Base-by-base conservation (phyloP, 2,888 invertebrate genomes). In the Smittia sp. region DNA sequence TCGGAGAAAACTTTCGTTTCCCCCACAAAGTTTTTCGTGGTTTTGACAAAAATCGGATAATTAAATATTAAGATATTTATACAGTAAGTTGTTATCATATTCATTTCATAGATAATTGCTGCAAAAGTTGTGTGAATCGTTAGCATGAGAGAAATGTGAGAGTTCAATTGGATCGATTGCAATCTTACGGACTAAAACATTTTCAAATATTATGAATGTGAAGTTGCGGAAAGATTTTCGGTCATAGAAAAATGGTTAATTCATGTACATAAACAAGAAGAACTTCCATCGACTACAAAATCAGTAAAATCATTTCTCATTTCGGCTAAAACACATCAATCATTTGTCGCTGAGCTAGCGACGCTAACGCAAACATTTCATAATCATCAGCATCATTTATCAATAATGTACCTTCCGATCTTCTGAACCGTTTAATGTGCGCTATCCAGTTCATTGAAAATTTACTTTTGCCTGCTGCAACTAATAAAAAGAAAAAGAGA, bases 1-100 rank as follows among this genome's bases (percentile, higher is more conserved):
- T 6, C 9, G 1, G 20, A 7, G 22, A 13, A 58, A 58, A 22
- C 22, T 58, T 58, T 58, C 58, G 13, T 46, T 46, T 46, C 46
- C 15, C 11, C 11, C 46, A 46, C 46, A 46, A 11, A 46, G 15
- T 46, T 46, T 38, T 13, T 58, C 22, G 20, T 58, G 18, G 11
- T 58, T 58, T 58, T 22, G 20, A 58, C 58, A 58, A 58, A n/a
- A 22, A 13, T 58, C 11, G 22, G 22, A 22, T 58, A 32, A 46
- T 58, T 58, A 58, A 58, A 22, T 58, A 22, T 58, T 58, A 58
- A 18, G 58, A 58, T 52, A n/a, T 46, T 46, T 58, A 58, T 58
- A 58, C 58, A 58, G n/a, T 58, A 58, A 58, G 22, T 58, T 3
- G 58, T 58, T 22, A 46, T 46, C 15, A 3, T n/a, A n/a, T n/a